These are phyloP conservation scores for Mactra quadrangularis DNA, from an alignment of 1,140 invertebrate species.

Conservation along the genomic window DNA sequence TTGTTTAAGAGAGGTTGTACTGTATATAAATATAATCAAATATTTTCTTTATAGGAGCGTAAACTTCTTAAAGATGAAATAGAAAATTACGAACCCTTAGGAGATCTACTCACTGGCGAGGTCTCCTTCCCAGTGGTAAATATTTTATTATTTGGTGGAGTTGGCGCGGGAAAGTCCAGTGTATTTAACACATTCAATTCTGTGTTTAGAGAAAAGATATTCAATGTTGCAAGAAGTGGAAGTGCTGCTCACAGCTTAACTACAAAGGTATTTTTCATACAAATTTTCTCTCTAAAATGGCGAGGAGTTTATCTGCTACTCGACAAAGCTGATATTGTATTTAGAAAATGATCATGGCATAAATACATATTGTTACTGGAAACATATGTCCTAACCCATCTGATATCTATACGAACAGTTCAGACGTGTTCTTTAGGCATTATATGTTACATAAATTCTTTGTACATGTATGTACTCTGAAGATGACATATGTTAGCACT, in stretches of 20 bases:
- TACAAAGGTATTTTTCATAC: constrained; percentile 61
- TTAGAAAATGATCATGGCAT: too few species aligned
- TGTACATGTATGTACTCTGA: too few species aligned
- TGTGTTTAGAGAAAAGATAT: constrained; percentile 54
- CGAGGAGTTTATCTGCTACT: too few species aligned
- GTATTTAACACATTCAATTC: constrained; percentile 65
- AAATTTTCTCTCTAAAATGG: background rate
- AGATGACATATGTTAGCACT: too few species aligned
- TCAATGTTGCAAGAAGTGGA: constrained; percentile 53
- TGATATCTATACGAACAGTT: too few species aligned
- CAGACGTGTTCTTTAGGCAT: too few species aligned
- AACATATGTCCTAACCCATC: too few species aligned
- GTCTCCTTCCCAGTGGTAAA: constrained; percentile 13
- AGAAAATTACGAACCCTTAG: constrained; percentile 49
- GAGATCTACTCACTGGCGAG: constrained; percentile 28
- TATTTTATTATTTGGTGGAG: constrained; percentile 58
- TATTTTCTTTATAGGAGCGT: background rate
- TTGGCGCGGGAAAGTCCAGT: constrained; percentile 65
- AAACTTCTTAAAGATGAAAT: constrained; percentile 27
- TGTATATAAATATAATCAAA: too few species aligned
- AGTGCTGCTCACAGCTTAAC: constrained; percentile 57
- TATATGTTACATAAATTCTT: too few species aligned
- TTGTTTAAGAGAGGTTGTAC: too few species aligned
- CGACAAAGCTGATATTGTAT: too few species aligned
- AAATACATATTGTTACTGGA: too few species aligned